Conservation (phyloP, 2,888 invertebrate species). For the Lithophane socia region DNA sequence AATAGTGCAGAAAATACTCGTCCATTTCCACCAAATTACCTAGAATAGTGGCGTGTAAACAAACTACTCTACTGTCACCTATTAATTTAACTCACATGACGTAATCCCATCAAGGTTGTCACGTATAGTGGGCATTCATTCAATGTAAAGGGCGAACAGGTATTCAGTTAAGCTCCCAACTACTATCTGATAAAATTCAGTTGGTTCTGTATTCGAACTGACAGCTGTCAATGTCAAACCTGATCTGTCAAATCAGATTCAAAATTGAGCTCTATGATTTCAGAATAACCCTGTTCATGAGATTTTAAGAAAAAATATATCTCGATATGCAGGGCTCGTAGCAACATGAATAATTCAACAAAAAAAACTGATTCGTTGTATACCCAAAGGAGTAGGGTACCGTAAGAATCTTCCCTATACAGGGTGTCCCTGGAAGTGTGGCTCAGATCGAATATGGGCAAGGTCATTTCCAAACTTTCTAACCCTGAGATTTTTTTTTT, state of each 20-base stretch:
- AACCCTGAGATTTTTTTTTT: too few relatives aligned
- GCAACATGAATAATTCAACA: slow-evolving; percentile 21
- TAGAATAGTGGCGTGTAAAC: slow-evolving; percentile 37
- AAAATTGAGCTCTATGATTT: slow-evolving; percentile 3
- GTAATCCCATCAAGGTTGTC: slow-evolving; percentile 30
- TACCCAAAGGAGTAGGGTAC: slow-evolving; percentile 1
- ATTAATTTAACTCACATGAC: slow-evolving; percentile 30
- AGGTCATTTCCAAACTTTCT: too few relatives aligned
- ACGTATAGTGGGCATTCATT: not conserved
- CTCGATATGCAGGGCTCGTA: slow-evolving; percentile 2
- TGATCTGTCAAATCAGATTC: not conserved
- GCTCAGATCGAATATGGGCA: too few relatives aligned
- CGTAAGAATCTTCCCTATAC: not conserved
- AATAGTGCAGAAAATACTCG: slow-evolving; percentile 10
- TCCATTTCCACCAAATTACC: slow-evolving; percentile 24
- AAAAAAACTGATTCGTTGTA: slow-evolving; percentile 7
- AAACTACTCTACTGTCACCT: slow-evolving; percentile 19
- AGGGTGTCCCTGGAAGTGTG: too few relatives aligned
- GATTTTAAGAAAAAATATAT: not conserved
- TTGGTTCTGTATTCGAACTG: slow-evolving; percentile 15
- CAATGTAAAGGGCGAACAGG: slow-evolving; percentile 7
- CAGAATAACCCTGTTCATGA: not conserved
- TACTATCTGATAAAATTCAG: not conserved
- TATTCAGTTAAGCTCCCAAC: not conserved
- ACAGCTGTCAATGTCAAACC: slow-evolving; percentile 34